These are phyloP conservation scores for Cettia cetti DNA, from an alignment of 2,113 vertebrate genomes.

Conservation along the genomic window DNA sequence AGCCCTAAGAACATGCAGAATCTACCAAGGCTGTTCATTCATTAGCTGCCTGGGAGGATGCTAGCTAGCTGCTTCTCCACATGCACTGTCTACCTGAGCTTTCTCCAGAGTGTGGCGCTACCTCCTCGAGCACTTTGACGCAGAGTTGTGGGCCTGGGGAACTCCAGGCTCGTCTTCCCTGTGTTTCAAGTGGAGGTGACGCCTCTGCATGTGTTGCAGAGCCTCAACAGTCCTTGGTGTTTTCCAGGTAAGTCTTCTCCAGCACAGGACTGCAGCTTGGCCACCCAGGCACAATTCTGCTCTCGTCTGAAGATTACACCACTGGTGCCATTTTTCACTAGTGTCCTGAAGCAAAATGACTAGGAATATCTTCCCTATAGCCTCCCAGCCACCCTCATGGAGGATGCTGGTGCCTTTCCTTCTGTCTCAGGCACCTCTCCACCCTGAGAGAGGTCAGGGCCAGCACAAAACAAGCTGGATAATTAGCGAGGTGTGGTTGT, in stretches of 20 bases:
- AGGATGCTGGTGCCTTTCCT: not conserved
- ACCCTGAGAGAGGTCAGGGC: not conserved
- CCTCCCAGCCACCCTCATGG: not conserved
- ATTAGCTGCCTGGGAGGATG: not conserved
- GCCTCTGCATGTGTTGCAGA: not conserved
- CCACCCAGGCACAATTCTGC: not conserved
- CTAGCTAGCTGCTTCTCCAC: not conserved
- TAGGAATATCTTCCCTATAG: rapidly evolving
- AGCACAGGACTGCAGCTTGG: not conserved
- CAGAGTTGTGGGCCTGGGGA: not conserved
- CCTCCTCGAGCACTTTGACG: not conserved
- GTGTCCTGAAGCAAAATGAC: not conserved
- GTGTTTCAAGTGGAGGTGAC: rapidly evolving
- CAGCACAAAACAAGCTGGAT: not conserved
- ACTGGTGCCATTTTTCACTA: not conserved
- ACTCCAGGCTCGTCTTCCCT: not conserved
- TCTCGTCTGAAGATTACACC: not conserved
- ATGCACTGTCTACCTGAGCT: not conserved
- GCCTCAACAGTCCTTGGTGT: not conserved
- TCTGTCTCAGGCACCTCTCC: not conserved
- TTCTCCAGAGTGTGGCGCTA: not conserved
- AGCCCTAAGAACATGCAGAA: not conserved
- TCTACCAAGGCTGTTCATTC: not conserved
- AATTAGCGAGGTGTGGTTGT: not conserved
- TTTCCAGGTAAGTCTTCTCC: not conserved